Evolutionary conservation across 2,113 vertebrate genomes (phyloP).

Genomic region (Coryphaenoides rupestris): DNA sequence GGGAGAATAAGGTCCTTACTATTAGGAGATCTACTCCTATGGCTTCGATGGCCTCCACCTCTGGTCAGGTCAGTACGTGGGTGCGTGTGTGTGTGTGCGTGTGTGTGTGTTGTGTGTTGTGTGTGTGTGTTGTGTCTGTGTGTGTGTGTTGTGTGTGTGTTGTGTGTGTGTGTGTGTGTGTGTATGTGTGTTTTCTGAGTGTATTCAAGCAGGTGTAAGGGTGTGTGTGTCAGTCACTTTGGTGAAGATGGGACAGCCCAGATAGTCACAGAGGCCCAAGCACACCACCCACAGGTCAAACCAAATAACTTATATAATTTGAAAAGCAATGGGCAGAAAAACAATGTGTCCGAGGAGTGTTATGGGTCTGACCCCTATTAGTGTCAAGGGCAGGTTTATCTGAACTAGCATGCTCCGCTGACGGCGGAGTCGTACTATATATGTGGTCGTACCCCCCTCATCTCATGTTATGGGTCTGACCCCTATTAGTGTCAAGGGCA

Average conservation of each 20-base stretch:
- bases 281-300: conserved; percentile 89
- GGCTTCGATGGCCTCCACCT: too few relatives aligned
- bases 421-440: too few relatives aligned
- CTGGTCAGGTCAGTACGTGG: too few relatives aligned
- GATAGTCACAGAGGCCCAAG: conserved; percentile 41
- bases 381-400: conserved; percentile 83
- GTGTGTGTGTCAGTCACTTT: conserved; percentile 27
- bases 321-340: conserved; percentile 90
- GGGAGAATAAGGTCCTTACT: conserved; percentile 87
- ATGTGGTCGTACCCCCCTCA: too few relatives aligned
- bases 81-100: too few relatives aligned
- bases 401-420: too few relatives aligned
- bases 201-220: conserved; percentile 10
- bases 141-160: too few relatives aligned
- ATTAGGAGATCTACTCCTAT: conserved; percentile 97
- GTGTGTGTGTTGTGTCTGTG: too few relatives aligned
- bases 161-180: too few relatives aligned
- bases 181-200: conserved; percentile 17
- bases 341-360: conserved; percentile 93
- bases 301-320: conserved; percentile 99
- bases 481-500: conserved; percentile 87
- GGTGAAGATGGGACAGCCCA: conserved; percentile 68
- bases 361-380: conserved; percentile 98
- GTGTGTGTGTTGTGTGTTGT: too few relatives aligned
- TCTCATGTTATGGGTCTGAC: too few relatives aligned